These are phyloP conservation scores for Caiman crocodilus DNA, from an alignment of 2,797 vertebrate genomes.

Conservation along the genomic window DNA sequence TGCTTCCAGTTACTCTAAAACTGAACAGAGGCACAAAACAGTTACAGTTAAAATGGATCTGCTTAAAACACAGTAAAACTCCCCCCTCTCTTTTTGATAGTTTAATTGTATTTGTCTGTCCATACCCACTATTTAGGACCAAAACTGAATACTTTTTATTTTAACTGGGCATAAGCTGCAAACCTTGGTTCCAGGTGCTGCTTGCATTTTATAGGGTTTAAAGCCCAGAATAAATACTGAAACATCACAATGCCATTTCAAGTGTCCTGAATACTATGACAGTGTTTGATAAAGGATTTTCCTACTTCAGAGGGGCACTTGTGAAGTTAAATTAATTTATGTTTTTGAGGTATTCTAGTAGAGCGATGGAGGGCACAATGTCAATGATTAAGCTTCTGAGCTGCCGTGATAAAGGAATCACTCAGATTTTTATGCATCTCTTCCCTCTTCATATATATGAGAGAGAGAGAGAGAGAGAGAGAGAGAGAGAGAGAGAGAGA, in stretches of 20 bases:
- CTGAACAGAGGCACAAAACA: too few species aligned
- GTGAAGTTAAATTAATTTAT: not conserved
- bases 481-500: not conserved
- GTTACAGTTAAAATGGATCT: too few species aligned
- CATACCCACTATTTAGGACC: not conserved
- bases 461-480: not conserved
- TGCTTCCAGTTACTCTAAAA: too few species aligned
- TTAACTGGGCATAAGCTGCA: not conserved
- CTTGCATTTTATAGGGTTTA: not conserved
- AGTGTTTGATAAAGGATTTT: not conserved
- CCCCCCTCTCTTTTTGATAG: too few species aligned
- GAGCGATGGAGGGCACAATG: not conserved
- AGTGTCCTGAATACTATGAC: accelerated
- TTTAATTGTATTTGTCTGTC: too few species aligned
- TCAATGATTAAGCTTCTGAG: not conserved
- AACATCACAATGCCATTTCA: not conserved
- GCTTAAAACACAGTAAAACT: too few species aligned
- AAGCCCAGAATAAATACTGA: not conserved
- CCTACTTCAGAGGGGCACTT: not conserved
- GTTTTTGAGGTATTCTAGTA: accelerated
- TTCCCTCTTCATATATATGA: not conserved
- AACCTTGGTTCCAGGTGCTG: not conserved
- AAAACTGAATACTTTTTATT: not conserved
- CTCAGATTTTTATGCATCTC: not conserved
- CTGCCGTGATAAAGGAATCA: accelerated